A percentile compares a stretch with the other conserved stretches of the same genome.
These are phyloP conservation scores for Lutjanus erythropterus DNA, from an alignment of 2,113 vertebrate genomes.

Conservation along the genomic window DNA sequence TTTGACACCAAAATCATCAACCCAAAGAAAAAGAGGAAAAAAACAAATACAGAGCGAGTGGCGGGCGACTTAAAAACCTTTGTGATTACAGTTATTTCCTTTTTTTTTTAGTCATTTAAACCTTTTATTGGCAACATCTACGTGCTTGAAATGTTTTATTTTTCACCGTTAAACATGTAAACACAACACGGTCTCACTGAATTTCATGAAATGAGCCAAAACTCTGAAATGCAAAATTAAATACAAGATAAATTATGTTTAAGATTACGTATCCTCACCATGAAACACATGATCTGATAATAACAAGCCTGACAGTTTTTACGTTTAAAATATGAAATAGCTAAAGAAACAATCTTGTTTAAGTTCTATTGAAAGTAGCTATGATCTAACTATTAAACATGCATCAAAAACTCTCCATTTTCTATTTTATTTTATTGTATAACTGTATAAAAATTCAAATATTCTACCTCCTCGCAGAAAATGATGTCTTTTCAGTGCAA, in stretches of 20 bases:
- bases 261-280: conserved; percentile 18
- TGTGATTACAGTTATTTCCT: conserved; percentile 12
- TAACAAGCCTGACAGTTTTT: conserved; percentile 15
- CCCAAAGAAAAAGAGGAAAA: neutral
- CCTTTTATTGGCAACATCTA: conserved; percentile 40
- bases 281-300: conserved; percentile 21
- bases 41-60: neutral
- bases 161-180: conserved; percentile 48
- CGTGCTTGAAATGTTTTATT: conserved; percentile 49
- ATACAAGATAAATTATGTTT: neutral
- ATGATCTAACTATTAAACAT: conserved; percentile 35
- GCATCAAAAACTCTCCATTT: conserved; percentile 20
- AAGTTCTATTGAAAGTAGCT: conserved; percentile 20
- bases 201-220: conserved; percentile 46
- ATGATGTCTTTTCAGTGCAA: conserved; percentile 3
- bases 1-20: neutral
- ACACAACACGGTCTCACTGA: conserved; percentile 48
- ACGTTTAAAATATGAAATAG: conserved; percentile 33
- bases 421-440: neutral
- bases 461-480: conserved; percentile 14
- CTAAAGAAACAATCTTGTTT: conserved; percentile 14
- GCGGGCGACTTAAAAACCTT: conserved; percentile 13
- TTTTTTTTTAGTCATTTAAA: conserved; percentile 10
- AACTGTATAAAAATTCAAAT: conserved; percentile 36
- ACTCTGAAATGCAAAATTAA: conserved; percentile 45